A percentile compares a stretch with the other conserved stretches of the same genome.
Conservation (phyloP, 2,797 vertebrate species). For the Tokudaia tokunoshimensis region DNA sequence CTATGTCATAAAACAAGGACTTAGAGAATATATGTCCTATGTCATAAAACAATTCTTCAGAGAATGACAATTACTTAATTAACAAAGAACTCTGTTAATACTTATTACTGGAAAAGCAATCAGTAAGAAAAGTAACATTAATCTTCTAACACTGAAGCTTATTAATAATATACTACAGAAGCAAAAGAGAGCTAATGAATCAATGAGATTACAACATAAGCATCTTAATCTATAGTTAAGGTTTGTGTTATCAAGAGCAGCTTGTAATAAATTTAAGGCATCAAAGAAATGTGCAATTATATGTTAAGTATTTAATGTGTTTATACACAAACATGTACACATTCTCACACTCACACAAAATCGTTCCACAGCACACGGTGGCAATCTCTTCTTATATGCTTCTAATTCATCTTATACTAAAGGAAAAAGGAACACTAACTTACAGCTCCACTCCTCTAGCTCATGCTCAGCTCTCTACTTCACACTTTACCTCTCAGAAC, state of each 20-base stretch:
- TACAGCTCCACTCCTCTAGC: neutral
- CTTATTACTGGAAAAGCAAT: slow-evolving; percentile 57
- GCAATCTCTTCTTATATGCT: neutral
- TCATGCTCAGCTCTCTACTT: neutral
- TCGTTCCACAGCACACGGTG: slow-evolving; percentile 15
- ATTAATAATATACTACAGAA: slow-evolving; percentile 40
- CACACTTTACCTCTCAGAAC: neutral
- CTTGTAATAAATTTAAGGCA: slow-evolving; percentile 20
- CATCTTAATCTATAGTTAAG: slow-evolving; percentile 54
- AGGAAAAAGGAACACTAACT: neutral
- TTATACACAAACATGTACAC: neutral
- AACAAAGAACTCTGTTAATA: slow-evolving; percentile 13
- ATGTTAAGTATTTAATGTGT: neutral
- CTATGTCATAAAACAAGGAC: slow-evolving; percentile 17
- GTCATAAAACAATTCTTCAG: slow-evolving; percentile 48
- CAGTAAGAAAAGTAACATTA: neutral
- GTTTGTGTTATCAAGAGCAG: slow-evolving; percentile 26
- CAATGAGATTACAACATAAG: neutral
- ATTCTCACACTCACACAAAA: neutral
- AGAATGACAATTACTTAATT: slow-evolving; percentile 26
- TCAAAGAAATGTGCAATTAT: neutral
- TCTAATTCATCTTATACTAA: slow-evolving; percentile 27
- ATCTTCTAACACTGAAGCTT: slow-evolving; percentile 53
- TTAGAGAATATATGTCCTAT: neutral
- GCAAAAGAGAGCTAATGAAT: slow-evolving; percentile 48